A percentile compares a stretch with the other conserved stretches of the same genome.
Conservation (phyloP, 2,113 vertebrate genomes). For the Dasyurus viverrinus region DNA sequence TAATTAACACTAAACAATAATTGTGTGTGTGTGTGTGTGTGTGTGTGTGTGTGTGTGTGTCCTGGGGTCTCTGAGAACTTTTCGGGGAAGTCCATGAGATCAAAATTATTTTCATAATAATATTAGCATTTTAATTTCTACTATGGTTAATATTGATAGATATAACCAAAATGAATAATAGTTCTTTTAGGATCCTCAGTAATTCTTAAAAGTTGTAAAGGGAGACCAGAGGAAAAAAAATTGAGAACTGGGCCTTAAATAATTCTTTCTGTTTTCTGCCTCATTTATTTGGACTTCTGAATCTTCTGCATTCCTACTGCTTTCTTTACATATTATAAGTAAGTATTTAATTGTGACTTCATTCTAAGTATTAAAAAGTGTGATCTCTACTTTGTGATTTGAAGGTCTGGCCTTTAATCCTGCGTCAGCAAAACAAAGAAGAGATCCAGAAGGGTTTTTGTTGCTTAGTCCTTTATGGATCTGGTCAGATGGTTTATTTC, state of each 20-base stretch:
- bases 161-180: conserved; percentile 36
- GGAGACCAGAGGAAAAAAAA: neutral
- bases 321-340: conserved; percentile 71
- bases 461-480: too few species aligned
- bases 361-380: conserved; percentile 59
- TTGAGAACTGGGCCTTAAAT: conserved; percentile 47
- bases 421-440: neutral
- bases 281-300: conserved; percentile 71
- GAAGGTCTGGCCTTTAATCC: neutral
- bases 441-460: too few species aligned
- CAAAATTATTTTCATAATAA: neutral
- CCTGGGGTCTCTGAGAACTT: neutral
- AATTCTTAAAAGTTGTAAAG: neutral
- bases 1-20: conserved; percentile 71
- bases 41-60: neutral
- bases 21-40: too few species aligned
- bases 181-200: neutral
- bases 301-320: conserved; percentile 23
- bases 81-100: neutral
- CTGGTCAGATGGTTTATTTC: too few species aligned
- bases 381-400: conserved; percentile 59
- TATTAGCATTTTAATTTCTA: neutral
- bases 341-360: conserved; percentile 66
- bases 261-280: conserved; percentile 72
- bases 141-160: conserved; percentile 4